A percentile compares a stretch with the other conserved stretches of the same genome.
Conservation (phyloP, 2,797 vertebrate genomes). For the Cheirogaleus major region DNA sequence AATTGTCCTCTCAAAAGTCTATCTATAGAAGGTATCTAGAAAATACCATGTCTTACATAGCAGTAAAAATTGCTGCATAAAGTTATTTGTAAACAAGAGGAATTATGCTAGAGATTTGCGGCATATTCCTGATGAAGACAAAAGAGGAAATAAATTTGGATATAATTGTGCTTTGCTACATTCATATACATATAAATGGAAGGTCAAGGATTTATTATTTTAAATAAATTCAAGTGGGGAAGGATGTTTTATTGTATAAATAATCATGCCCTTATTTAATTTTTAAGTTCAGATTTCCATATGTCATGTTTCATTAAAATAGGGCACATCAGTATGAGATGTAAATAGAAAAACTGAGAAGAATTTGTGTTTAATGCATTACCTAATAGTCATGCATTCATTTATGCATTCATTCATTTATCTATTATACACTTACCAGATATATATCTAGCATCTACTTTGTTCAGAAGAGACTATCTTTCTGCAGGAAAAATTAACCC, state of each 20-base stretch:
- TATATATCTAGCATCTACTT: neutral
- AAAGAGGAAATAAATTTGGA: neutral
- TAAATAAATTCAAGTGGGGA: neutral
- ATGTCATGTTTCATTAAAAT: slow-evolving; percentile 8
- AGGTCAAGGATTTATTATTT: slow-evolving; percentile 27
- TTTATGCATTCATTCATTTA: neutral
- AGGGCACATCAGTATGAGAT: neutral
- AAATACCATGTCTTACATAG: neutral
- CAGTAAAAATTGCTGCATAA: neutral
- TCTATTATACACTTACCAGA: neutral
- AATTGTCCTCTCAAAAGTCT: neutral
- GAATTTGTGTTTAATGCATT: neutral
- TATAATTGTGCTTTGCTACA: neutral
- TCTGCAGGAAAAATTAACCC: neutral
- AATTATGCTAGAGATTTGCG: neutral
- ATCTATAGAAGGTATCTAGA: neutral
- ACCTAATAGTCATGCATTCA: neutral
- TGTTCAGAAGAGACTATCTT: neutral
- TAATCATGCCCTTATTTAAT: slow-evolving; percentile 5
- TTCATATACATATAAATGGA: neutral
- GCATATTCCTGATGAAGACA: neutral
- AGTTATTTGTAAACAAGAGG: neutral
- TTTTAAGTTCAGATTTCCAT: neutral
- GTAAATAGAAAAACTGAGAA: neutral
- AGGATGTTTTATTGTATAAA: neutral